Base-by-base conservation (phyloP, 2,888 invertebrate genomes). In the Dynastes maya region DNA sequence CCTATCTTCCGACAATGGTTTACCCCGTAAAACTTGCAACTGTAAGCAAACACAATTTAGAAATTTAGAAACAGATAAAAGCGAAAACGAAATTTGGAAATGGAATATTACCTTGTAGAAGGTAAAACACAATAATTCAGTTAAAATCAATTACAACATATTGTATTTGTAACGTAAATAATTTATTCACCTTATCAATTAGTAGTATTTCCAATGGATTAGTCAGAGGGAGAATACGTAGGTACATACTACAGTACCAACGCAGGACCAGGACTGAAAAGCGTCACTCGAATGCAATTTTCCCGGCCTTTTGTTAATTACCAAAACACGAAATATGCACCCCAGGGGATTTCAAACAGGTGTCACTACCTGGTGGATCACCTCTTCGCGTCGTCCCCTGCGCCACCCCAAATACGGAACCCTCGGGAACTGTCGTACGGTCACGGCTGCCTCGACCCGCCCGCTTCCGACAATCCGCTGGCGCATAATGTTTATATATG, bases 341-440 rank as follows among this genome's bases (percentile, higher is more conserved):
- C 51, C 40, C 22, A 16, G 37, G 13, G 53, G 37, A 32, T 40
- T 72, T 22, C 72, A 40, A 72, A 72, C 72, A 72, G 72, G 72
- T 72, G 72, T 72, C 40, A 37, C 72, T 72, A 68, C 51, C 68
- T 51, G 68, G 68, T 68, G 29, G 68, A 68, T 68, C 51, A 68
- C 68, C 68, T 51, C 51, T 51, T 16, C 29, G 9, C 27, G 68
- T 51, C 29, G 27, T 51, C 29, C 13, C 13, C 16, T 9, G n/a
- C 29, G 29, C 6, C 49, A 51, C 51, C 49, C 55, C 22, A 16
- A 16, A 29, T 27, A 68, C 68, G 68, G 13, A 51, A n/a, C 68
- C 13, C 51, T n/a, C 13, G 68, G 68, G 68, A 68, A 49, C 49
- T 51, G 51, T 27, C 27, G 22, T 22, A 27, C 51, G 27, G 11